Percentiles rank a stretch among this genome's conserved stretches.
These are phyloP conservation scores for Drosophila greeni DNA, from an alignment of 2,888 invertebrate genomes.

Conservation along the genomic window DNA sequence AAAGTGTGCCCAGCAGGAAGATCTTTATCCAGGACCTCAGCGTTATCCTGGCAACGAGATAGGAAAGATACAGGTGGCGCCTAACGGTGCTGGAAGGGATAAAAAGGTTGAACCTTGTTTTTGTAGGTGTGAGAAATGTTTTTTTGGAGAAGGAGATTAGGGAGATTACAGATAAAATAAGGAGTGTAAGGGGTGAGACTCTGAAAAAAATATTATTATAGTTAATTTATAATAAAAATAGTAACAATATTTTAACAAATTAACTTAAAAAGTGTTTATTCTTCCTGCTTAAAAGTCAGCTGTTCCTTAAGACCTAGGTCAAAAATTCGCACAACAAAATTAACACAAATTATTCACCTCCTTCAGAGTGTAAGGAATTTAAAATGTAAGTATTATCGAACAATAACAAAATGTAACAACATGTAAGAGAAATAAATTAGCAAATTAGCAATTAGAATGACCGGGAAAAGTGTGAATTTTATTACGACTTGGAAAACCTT, in stretches of 20 bases:
- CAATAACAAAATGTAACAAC: not conserved
- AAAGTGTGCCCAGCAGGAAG: slow-evolving; percentile 41
- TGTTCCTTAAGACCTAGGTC: no score
- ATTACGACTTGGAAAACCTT: not conserved
- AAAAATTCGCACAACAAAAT: no score
- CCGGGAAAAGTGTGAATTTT: not conserved
- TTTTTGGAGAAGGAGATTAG: not conserved
- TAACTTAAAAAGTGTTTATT: not conserved
- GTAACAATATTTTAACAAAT: not conserved
- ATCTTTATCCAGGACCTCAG: slow-evolving; percentile 25
- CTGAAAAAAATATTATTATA: not conserved
- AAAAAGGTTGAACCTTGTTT: slow-evolving; percentile 10
- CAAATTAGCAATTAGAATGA: not conserved
- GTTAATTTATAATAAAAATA: not conserved
- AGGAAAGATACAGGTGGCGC: slow-evolving; percentile 40
- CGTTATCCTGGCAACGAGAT: slow-evolving; percentile 25
- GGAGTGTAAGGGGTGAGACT: not conserved
- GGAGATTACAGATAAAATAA: not conserved
- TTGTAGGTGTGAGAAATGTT: slow-evolving; percentile 25
- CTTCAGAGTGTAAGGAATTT: not conserved
- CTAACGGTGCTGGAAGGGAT: slow-evolving; percentile 31
- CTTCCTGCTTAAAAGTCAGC: not conserved
- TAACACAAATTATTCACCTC: no score
- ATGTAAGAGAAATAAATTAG: not conserved
- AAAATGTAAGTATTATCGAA: not conserved